These are phyloP conservation scores for Conger conger DNA, from an alignment of 2,113 vertebrate genomes.

Conservation along the genomic window DNA sequence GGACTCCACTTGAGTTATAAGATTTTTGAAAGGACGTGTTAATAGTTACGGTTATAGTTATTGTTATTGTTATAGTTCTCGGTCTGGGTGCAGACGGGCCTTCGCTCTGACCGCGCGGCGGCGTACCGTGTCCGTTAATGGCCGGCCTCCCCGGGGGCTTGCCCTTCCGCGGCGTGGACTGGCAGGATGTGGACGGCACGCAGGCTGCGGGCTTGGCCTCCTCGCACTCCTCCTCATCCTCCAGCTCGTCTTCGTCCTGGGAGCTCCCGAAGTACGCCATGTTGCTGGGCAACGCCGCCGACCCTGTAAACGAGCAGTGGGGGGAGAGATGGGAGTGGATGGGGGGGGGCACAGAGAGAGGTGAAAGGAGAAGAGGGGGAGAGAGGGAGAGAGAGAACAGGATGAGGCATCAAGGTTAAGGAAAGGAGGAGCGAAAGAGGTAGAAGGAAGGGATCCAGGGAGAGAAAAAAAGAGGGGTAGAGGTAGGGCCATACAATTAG, in stretches of 20 bases:
- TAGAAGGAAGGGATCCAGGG: not conserved
- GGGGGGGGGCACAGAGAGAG: slow-evolving; percentile 7
- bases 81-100: too few relatives aligned
- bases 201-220: slow-evolving; percentile 76
- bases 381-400: not conserved
- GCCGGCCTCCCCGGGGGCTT: slow-evolving; percentile 81
- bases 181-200: slow-evolving; percentile 87
- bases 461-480: not conserved
- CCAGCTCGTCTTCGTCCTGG: slow-evolving; percentile 93
- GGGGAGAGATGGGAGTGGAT: slow-evolving; percentile 17
- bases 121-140: slow-evolving; percentile 87
- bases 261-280: slow-evolving; percentile 98
- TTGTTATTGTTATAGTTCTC: too few relatives aligned
- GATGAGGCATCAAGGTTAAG: not conserved
- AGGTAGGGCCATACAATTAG: not conserved
- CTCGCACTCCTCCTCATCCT: slow-evolving; percentile 82
- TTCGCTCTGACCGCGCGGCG: too few relatives aligned
- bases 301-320: slow-evolving; percentile 69
- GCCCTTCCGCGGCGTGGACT: slow-evolving; percentile 95
- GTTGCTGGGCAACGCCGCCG: slow-evolving; percentile 91
- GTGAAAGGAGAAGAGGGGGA: too few relatives aligned
- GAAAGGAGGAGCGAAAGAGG: not conserved
- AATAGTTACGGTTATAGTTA: too few relatives aligned
- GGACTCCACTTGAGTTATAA: too few relatives aligned
- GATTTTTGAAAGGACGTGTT: too few relatives aligned